Percentiles rank a stretch among this genome's conserved stretches.
These are phyloP conservation scores for Cirrhinus mrigala DNA, from an alignment of 2,797 vertebrate genomes.

Conservation along the genomic window DNA sequence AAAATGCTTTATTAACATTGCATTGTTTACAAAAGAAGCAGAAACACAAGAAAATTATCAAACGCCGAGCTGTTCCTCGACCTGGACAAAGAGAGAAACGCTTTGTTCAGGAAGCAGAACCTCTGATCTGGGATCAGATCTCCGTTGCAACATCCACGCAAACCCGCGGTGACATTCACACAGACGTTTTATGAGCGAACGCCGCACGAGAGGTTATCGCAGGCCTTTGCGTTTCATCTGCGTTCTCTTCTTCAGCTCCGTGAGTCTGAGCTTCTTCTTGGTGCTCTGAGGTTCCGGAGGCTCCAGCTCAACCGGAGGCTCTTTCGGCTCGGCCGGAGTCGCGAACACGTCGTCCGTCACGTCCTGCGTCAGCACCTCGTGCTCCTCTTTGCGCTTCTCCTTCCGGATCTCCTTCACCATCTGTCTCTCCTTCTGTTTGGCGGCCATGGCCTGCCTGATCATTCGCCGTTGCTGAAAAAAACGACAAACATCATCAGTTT, in stretches of 20 bases:
- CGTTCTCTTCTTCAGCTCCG: slow-evolving; percentile 87
- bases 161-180: too few species aligned
- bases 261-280: slow-evolving; percentile 79
- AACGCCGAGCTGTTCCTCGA: too few species aligned
- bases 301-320: slow-evolving; percentile 80
- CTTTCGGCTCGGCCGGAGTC: slow-evolving; percentile 84
- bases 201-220: slow-evolving; percentile 11
- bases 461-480: slow-evolving; percentile 84
- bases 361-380: slow-evolving; percentile 77
- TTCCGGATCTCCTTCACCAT: slow-evolving; percentile 90
- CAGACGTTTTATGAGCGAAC: too few species aligned
- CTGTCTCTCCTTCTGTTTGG: slow-evolving; percentile 88
- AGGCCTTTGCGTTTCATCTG: slow-evolving; percentile 73
- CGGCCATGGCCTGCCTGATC: slow-evolving; percentile 83
- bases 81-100: too few species aligned
- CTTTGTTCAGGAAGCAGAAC: not conserved
- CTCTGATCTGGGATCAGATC: not conserved
- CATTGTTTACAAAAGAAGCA: not conserved
- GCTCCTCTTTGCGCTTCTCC: slow-evolving; percentile 79
- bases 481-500: not conserved
- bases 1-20: slow-evolving; percentile 13
- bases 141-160: too few species aligned
- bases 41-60: not conserved
- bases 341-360: slow-evolving; percentile 89
- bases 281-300: slow-evolving; percentile 77